Evolutionary conservation across 2,797 vertebrate genomes (phyloP).

Genomic region (Cygnus olor): DNA sequence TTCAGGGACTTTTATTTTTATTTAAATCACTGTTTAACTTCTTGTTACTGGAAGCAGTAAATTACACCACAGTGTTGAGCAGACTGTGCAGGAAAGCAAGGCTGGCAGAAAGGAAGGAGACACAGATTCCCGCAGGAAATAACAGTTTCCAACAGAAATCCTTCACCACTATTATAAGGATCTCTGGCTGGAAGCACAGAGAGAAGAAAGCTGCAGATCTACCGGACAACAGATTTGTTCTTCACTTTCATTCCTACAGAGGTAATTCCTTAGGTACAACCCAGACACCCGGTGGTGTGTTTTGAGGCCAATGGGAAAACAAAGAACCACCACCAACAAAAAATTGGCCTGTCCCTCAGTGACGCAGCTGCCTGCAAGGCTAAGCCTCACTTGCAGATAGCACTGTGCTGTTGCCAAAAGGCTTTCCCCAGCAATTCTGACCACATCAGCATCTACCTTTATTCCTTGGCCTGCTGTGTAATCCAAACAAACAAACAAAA

Average conservation of each 20-base stretch:
- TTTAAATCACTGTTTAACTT: background rate
- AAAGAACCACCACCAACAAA: background rate
- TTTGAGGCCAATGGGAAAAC: background rate
- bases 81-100: background rate
- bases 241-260: background rate
- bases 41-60: background rate
- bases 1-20: background rate
- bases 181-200: background rate
- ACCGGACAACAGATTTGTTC: background rate
- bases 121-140: background rate
- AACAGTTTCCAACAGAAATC: background rate
- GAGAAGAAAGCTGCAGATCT: background rate
- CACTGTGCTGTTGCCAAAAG: background rate
- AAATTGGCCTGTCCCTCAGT: background rate
- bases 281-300: background rate
- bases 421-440: background rate
- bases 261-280: background rate
- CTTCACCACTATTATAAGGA: background rate
- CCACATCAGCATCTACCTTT: background rate
- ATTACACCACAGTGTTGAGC: rapidly evolving
- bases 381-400: background rate
- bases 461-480: background rate
- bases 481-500: background rate
- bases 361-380: background rate
- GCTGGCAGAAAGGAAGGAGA: background rate